Evolutionary conservation across 2,113 vertebrate genomes (phyloP).

Genomic region (Mobula birostris): DNA sequence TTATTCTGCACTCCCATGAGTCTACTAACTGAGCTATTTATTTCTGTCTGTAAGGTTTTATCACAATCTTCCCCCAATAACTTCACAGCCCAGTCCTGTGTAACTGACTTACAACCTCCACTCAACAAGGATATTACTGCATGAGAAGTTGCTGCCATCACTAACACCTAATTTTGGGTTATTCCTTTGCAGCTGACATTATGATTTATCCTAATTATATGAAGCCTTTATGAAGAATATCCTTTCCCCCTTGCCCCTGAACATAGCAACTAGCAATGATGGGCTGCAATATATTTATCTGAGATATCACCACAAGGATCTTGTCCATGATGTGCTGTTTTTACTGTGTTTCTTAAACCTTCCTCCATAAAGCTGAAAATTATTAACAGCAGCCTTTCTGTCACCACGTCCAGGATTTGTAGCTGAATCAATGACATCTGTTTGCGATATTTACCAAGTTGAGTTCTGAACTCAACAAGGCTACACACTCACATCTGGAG

Average conservation of each 20-base stretch:
- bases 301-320: neutral
- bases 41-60: neutral
- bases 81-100: neutral
- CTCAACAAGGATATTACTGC: neutral
- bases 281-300: conserved; percentile 12
- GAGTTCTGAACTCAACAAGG: conserved; percentile 49
- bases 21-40: neutral
- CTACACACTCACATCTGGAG: conserved; percentile 68
- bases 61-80: neutral
- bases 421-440: conserved; percentile 71
- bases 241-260: neutral
- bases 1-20: neutral
- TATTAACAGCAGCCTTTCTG: conserved; percentile 57
- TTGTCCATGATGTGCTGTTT: conserved; percentile 26
- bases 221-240: neutral
- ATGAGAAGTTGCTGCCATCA: neutral
- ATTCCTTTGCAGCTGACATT: neutral
- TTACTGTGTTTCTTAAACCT: conserved; percentile 28
- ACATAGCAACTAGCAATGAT: conserved; percentile 4
- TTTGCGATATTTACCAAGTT: conserved; percentile 55
- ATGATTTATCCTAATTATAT: conserved; percentile 17
- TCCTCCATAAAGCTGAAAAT: conserved; percentile 41
- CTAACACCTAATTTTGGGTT: neutral
- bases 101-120: neutral
- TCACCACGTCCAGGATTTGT: conserved; percentile 56